phyloP scores from a whole-genome alignment of 2,797 vertebrate genomes.

The Enteromius treurensis region DNA sequence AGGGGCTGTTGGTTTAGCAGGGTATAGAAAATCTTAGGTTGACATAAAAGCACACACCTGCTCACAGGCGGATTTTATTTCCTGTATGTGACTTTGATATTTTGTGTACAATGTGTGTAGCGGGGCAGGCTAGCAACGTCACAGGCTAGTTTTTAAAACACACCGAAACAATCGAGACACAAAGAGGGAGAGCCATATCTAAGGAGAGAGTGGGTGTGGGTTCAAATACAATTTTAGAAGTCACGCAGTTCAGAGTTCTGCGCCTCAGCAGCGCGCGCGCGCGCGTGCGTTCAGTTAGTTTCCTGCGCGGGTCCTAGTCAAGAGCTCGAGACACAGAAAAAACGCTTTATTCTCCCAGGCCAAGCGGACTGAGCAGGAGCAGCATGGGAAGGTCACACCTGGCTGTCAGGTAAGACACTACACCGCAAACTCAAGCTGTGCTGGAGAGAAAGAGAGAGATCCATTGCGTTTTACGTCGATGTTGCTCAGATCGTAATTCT shows the following conservation, averaged over 20 bases:
- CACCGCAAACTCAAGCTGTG: not conserved
- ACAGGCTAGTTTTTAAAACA: not conserved
- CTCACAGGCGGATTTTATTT: not conserved
- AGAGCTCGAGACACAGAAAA: not conserved
- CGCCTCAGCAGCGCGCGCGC: not conserved
- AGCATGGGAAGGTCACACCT: constrained; percentile 7
- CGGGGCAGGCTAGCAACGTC: not conserved
- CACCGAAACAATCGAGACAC: not conserved
- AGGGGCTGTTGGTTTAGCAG: not conserved
- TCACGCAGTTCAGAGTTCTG: not conserved
- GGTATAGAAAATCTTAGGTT: not conserved
- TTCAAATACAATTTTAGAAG: not conserved
- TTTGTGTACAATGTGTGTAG: not conserved
- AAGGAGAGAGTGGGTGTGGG: not conserved
- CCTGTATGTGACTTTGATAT: not conserved
- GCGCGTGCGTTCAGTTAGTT: not conserved
- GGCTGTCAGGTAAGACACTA: constrained; percentile 27
- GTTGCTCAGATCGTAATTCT: not conserved
- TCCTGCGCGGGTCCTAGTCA: not conserved
- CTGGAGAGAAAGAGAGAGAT: not conserved
- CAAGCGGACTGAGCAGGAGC: not conserved
- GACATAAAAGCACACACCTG: not conserved
- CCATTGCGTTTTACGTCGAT: not conserved
- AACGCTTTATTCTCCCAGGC: not conserved
- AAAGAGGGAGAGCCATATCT: not conserved